Evolutionary conservation across 2,797 vertebrate genomes (phyloP).

Genomic region (Parauchenoglanis ngamensis): DNA sequence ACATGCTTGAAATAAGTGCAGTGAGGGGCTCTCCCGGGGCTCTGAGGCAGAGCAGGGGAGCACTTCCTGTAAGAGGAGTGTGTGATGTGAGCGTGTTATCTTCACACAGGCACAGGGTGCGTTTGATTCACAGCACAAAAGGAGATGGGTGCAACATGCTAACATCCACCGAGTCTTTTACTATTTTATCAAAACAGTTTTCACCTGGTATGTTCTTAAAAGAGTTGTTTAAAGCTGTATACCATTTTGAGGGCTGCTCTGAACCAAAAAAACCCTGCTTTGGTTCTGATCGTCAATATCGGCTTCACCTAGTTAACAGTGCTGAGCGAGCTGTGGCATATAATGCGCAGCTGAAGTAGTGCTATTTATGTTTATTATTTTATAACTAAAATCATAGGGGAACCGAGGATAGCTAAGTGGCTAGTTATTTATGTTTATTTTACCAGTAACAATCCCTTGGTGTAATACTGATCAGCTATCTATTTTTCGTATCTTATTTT

Average conservation of each 20-base stretch:
- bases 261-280: neutral
- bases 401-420: neutral
- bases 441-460: neutral
- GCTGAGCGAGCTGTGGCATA: neutral
- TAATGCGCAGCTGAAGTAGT: neutral
- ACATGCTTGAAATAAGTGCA: neutral
- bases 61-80: conserved; percentile 20
- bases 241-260: neutral
- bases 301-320: neutral
- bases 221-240: neutral
- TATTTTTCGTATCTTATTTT: neutral
- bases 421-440: neutral
- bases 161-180: conserved; percentile 3
- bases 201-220: neutral
- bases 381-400: neutral
- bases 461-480: neutral
- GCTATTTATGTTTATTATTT: neutral
- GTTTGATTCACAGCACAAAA: conserved; percentile 49
- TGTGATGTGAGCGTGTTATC: conserved; percentile 46
- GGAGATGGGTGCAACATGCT: conserved; percentile 11
- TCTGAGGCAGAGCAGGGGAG: conserved; percentile 25
- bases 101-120: conserved; percentile 35
- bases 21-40: conserved; percentile 30
- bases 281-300: neutral
- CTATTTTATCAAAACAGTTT: conserved; percentile 24